Conservation (phyloP, 2,113 vertebrate species). For the Nestor notabilis region DNA sequence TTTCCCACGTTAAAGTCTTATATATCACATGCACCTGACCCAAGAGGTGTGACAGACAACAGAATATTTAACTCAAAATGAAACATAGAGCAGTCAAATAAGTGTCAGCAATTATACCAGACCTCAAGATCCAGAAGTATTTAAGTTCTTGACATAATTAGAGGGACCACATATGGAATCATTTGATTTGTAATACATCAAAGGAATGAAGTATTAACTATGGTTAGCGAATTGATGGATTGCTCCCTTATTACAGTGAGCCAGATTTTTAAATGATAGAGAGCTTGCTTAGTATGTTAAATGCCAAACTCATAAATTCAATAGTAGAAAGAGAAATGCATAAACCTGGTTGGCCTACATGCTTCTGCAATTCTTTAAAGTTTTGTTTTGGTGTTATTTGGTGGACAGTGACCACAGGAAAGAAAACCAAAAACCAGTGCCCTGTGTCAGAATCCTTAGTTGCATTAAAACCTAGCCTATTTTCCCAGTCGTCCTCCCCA, state of each 20-base stretch:
- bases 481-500: neutral
- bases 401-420: neutral
- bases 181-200: neutral
- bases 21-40: neutral
- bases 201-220: neutral
- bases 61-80: neutral
- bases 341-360: neutral
- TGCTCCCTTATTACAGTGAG: neutral
- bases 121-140: neutral
- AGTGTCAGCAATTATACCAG: neutral
- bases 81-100: neutral
- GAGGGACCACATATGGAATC: neutral
- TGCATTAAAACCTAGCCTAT: neutral
- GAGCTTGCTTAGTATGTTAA: neutral
- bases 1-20: neutral
- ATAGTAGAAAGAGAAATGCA: neutral
- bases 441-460: neutral
- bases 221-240: neutral
- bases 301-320: neutral
- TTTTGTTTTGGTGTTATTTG: neutral
- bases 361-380: neutral
- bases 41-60: neutral
- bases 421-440: neutral
- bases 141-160: neutral
- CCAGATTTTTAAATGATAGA: neutral